phyloP scores from a whole-genome alignment of 2,888 invertebrate species.

The Drosophila lacicola region DNA sequence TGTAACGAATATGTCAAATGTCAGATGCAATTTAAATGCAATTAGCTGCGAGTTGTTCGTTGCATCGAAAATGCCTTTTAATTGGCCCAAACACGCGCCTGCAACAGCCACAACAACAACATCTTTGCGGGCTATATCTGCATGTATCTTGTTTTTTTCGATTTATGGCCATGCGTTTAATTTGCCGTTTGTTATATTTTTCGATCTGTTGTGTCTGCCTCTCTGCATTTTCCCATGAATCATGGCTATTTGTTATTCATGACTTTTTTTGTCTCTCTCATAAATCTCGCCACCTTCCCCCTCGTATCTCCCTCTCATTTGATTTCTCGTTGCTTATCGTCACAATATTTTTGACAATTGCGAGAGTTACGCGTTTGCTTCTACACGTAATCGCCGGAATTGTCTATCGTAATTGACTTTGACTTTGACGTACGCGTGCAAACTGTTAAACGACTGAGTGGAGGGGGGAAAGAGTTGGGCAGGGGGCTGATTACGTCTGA shows the following conservation, averaged over 20 bases:
- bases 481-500: not conserved
- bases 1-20: constrained; percentile 43
- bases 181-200: constrained; percentile 52
- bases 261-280: constrained; percentile 12
- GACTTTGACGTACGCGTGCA: constrained; percentile 63
- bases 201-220: constrained; percentile 17
- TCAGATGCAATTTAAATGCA: constrained; percentile 48
- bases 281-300: constrained; percentile 7
- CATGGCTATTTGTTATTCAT: constrained; percentile 61
- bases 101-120: constrained; percentile 7
- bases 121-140: not conserved
- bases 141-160: not conserved
- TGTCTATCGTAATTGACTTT: constrained; percentile 66
- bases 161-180: constrained; percentile 48
- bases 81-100: constrained; percentile 38
- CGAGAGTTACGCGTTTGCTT: constrained; percentile 33
- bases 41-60: constrained; percentile 32
- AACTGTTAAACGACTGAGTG: constrained; percentile 13
- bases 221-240: constrained; percentile 41
- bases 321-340: constrained; percentile 27
- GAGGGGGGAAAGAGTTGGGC: not conserved
- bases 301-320: not conserved
- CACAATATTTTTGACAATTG: constrained; percentile 49
- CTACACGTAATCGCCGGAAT: constrained; percentile 46
- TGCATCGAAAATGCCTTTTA: constrained; percentile 34